These are phyloP conservation scores for Lepidocolaptes lacrymiger DNA, from an alignment of 2,797 vertebrate species.

Conservation along the genomic window DNA sequence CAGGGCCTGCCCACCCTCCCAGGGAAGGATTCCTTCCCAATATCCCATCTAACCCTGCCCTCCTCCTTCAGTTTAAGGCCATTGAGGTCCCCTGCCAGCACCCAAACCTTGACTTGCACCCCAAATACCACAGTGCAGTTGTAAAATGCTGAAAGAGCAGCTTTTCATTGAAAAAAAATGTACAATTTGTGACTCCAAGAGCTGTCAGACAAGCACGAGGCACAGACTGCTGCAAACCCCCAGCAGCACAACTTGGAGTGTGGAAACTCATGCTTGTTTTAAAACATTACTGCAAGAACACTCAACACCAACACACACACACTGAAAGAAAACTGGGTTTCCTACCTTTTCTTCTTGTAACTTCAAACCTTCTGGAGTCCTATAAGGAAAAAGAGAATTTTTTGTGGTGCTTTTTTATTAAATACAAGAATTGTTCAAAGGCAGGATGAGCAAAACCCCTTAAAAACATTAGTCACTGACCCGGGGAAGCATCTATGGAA, in stretches of 20 bases:
- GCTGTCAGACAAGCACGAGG: neutral
- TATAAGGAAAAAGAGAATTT: slow-evolving; percentile 73
- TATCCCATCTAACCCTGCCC: neutral
- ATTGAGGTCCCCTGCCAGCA: neutral
- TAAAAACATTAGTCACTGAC: neutral
- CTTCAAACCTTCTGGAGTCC: slow-evolving; percentile 73
- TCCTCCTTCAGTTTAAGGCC: neutral
- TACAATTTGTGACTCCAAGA: neutral
- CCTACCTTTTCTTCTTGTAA: slow-evolving; percentile 81
- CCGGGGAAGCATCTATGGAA: neutral
- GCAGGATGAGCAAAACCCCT: neutral
- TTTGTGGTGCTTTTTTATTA: slow-evolving; percentile 30
- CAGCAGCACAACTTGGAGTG: neutral
- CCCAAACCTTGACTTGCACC: neutral
- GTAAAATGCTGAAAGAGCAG: neutral
- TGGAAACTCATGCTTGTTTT: neutral
- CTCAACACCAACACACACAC: slow-evolving; percentile 10
- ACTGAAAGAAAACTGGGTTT: neutral
- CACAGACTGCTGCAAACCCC: neutral
- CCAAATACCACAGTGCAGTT: neutral
- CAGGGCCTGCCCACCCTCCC: rapidly evolving
- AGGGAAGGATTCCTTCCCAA: neutral
- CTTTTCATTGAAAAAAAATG: neutral
- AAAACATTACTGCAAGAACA: slow-evolving; percentile 3
- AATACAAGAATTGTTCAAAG: slow-evolving; percentile 39